These are phyloP conservation scores for Bothrops jararaca DNA, from an alignment of 2,113 vertebrate genomes.

Conservation along the genomic window DNA sequence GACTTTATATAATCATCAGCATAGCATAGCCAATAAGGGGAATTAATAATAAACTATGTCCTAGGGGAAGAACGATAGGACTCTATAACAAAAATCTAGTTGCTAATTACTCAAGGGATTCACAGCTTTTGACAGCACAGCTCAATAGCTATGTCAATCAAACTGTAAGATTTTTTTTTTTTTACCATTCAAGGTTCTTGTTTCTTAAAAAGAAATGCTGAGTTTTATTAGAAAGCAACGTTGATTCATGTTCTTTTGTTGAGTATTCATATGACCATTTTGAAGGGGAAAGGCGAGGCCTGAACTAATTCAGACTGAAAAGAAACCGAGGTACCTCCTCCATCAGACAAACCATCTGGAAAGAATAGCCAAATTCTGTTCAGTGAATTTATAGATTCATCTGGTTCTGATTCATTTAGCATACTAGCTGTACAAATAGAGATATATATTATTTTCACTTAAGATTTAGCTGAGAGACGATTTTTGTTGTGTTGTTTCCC, in stretches of 20 bases:
- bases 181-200: not conserved
- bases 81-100: not conserved
- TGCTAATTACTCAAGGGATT: not conserved
- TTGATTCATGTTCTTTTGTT: not conserved
- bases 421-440: not conserved
- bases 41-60: conserved; percentile 37
- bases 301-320: not conserved
- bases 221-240: not conserved
- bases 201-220: not conserved
- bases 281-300: not conserved
- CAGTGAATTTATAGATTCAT: not conserved
- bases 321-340: not conserved
- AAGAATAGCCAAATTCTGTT: not conserved
- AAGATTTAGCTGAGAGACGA: not conserved
- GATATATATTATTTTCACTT: not conserved
- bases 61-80: conserved; percentile 5
- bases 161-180: not conserved
- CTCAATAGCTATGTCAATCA: not conserved
- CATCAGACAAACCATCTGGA: not conserved
- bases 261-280: not conserved
- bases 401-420: not conserved
- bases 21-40: conserved; percentile 36
- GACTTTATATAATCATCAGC: conserved; percentile 23
- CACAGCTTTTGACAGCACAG: not conserved
- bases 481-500: no score